Base-by-base conservation (phyloP, 2,888 invertebrate species). In the Trichacis sp. region DNA sequence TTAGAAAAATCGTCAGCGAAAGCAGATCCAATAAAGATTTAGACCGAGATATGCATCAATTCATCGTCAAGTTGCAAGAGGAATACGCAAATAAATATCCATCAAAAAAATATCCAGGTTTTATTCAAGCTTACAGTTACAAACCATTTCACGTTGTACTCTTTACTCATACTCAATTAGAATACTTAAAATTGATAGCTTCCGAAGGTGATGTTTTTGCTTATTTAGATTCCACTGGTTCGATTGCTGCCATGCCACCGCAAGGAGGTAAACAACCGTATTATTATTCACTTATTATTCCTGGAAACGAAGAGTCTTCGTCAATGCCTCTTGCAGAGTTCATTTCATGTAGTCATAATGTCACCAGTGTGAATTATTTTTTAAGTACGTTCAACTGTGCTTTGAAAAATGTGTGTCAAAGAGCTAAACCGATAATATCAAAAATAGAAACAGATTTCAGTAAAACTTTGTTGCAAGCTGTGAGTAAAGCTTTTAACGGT, bases 381-480 rank as follows among this genome's bases (percentile, higher is more conserved):
- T 17, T 42, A 1, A 52, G 19, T 29, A 2, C 15, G 5, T 12
- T 52, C 3, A 20, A 52, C 15, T 52, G 15, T 24, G 15, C 9
- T 1, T 12, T 38, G 3, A 55, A 55, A 20, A 51, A 51, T 19
- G 2, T 20, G 14, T 40, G 12, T 4, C 45, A 24, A 19, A 8
- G 15, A 47, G 6, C 36, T 14, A 1, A n/a, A 29, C 9, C 30
- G 4, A 47, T 55, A 3, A 48, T 55, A n/a, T n/a, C 40, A 9
- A 48, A 55, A 55, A 11, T 55, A 3, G 48, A 55, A 40, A 55
- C 48, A 29, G 48, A 48, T 33, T 56, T 47, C 11, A 55, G 54
- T 11, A 8, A 5, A 9, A 47, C 54, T 1, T 24, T 14, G 15
- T 14, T 38, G 1, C 40, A 56, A 30, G 49, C 49, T 3, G 40